These are phyloP conservation scores for Drosophila buzzatii DNA, from an alignment of 2,888 invertebrate species.

Conservation along the genomic window DNA sequence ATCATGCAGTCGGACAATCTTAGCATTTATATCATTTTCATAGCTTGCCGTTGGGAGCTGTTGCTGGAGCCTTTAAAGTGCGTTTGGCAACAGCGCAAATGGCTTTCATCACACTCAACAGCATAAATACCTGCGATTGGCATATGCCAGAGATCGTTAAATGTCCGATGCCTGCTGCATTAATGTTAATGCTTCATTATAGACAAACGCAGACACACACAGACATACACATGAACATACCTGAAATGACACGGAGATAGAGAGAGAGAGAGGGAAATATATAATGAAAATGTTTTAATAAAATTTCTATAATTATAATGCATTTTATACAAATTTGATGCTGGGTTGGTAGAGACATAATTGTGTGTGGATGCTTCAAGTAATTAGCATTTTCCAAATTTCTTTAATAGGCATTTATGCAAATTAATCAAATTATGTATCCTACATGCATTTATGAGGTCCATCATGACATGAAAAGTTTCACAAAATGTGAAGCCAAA, in stretches of 20 bases:
- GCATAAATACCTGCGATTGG: conserved; percentile 56
- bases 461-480: not conserved
- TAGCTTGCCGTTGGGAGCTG: conserved; percentile 9
- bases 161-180: conserved; percentile 37
- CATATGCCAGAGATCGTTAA: conserved; percentile 56
- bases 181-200: conserved; percentile 52
- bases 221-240: conserved; percentile 25
- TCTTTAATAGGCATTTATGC: not conserved
- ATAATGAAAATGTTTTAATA: conserved; percentile 37
- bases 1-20: not conserved
- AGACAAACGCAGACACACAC: conserved; percentile 4
- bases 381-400: not conserved
- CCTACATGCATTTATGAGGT: not conserved
- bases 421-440: not conserved
- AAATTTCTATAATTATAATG: conserved; percentile 47
- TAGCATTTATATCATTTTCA: conserved; percentile 34
- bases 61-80: conserved; percentile 39
- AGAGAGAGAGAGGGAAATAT: not conserved
- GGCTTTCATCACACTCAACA: conserved; percentile 47
- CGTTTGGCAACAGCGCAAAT: conserved; percentile 54
- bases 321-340: conserved; percentile 6
- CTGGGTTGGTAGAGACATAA: not conserved
- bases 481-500: not conserved
- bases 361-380: not conserved
- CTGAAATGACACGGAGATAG: conserved; percentile 42